A percentile compares a stretch with the other conserved stretches of the same genome.
phyloP scores from a whole-genome alignment of 2,888 invertebrate species.

The Azorinus chamasolen region DNA sequence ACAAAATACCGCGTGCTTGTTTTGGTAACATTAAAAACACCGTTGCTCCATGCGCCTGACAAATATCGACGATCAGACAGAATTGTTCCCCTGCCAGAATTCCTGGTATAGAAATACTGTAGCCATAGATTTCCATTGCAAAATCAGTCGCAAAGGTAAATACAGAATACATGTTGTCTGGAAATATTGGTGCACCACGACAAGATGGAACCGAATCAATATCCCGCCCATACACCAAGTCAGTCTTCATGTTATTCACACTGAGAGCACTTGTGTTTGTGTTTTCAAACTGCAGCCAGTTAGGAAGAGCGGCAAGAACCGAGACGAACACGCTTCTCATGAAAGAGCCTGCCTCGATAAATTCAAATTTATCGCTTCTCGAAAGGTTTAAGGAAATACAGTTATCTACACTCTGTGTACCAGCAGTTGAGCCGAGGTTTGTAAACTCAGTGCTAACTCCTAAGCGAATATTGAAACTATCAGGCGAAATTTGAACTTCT shows the following conservation, averaged over 20 bases:
- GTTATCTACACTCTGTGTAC: not conserved
- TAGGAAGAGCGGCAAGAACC: slow-evolving; percentile 24
- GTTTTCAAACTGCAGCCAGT: slow-evolving; percentile 28
- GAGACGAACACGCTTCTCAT: slow-evolving; percentile 18
- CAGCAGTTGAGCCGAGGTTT: too few species aligned
- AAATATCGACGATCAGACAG: slow-evolving; percentile 52
- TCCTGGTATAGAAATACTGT: slow-evolving; percentile 27
- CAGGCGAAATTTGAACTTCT: not conserved
- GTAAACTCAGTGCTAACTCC: too few species aligned
- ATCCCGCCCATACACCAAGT: slow-evolving; percentile 36
- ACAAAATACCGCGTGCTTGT: slow-evolving; percentile 30
- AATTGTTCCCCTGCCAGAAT: slow-evolving; percentile 26
- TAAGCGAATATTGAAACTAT: slow-evolving; percentile 3
- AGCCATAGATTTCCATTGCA: slow-evolving; percentile 28
- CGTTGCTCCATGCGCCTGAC: slow-evolving; percentile 36
- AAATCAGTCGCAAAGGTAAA: slow-evolving; percentile 39
- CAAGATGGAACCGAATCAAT: slow-evolving; percentile 32
- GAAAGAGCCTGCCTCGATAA: slow-evolving; percentile 38
- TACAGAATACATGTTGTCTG: slow-evolving; percentile 37
- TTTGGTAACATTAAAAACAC: slow-evolving; percentile 55
- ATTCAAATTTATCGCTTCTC: slow-evolving; percentile 36
- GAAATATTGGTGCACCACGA: slow-evolving; percentile 47
- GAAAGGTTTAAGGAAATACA: slow-evolving; percentile 39
- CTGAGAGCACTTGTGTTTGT: slow-evolving; percentile 16
- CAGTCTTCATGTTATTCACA: slow-evolving; percentile 44